Conservation (phyloP, 2,888 invertebrate genomes). For the Drosophila seclusa region DNA sequence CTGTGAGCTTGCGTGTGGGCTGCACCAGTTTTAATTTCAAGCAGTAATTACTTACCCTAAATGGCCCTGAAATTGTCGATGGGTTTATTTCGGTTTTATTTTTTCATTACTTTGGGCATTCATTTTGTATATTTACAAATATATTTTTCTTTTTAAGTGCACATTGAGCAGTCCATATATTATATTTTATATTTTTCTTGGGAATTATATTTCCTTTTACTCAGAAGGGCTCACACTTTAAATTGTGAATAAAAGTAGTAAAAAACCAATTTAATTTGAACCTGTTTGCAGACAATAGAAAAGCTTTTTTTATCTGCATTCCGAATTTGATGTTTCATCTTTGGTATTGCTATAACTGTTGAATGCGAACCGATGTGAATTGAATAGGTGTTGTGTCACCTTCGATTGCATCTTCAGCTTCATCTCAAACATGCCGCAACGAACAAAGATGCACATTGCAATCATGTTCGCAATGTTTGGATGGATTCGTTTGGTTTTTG, state of each 20-base stretch:
- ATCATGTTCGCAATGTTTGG: constrained; percentile 16
- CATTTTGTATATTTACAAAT: neutral
- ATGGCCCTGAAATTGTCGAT: constrained; percentile 51
- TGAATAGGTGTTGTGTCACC: constrained; percentile 16
- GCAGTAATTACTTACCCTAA: constrained; percentile 63
- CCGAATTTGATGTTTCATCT: neutral
- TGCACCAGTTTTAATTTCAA: constrained; percentile 66
- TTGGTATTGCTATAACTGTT: neutral
- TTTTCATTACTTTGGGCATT: constrained; percentile 23
- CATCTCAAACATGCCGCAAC: constrained; percentile 7
- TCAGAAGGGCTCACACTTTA: neutral
- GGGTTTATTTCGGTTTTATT: constrained; percentile 28
- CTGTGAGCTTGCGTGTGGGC: constrained; percentile 22
- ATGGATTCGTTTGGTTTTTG: constrained; percentile 17
- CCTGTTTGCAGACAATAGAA: neutral
- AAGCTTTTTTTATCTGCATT: neutral
- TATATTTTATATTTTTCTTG: neutral
- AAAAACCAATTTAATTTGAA: neutral
- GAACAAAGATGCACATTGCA: neutral
- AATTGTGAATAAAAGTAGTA: neutral
- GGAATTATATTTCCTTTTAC: neutral
- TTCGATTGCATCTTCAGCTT: constrained; percentile 25
- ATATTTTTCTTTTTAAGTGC: constrained; percentile 14
- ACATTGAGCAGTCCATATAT: neutral
- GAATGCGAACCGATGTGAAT: neutral